Conservation (phyloP, 2,888 invertebrate genomes). For the Xestia xanthographa region DNA sequence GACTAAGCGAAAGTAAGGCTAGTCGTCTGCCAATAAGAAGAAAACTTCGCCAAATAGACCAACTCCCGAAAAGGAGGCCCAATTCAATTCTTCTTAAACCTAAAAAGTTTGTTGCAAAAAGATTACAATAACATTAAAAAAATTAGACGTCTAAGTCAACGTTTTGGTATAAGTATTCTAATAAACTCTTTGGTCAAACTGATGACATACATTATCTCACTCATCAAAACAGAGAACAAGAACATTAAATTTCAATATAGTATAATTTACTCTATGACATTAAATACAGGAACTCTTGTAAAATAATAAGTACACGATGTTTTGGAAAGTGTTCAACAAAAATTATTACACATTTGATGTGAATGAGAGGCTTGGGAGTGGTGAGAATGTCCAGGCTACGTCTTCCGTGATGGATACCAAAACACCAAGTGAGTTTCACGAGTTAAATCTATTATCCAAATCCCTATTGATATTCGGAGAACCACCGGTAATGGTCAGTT, state of each 20-base stretch:
- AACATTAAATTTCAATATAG: too few relatives aligned
- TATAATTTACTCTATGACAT: too few relatives aligned
- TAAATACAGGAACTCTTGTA: background rate
- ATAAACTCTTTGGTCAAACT: too few relatives aligned
- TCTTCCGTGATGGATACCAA: background rate
- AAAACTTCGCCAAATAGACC: background rate
- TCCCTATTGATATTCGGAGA: background rate
- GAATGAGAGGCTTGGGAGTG: slow-evolving; percentile 30
- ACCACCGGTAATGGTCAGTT: background rate
- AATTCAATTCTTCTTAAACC: background rate
- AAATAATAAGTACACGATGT: slow-evolving; percentile 9
- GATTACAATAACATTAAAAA: background rate
- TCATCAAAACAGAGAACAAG: background rate
- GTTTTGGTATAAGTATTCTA: background rate
- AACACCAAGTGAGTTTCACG: slow-evolving; percentile 31
- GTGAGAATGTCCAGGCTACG: slow-evolving; percentile 16
- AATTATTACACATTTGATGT: slow-evolving; percentile 35
- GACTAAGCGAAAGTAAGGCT: too few relatives aligned
- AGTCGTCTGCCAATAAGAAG: too few relatives aligned
- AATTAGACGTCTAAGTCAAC: background rate
- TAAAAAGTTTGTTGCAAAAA: background rate
- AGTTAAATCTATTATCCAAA: background rate
- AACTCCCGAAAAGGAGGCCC: background rate
- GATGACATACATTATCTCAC: too few relatives aligned
- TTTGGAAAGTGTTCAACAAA: slow-evolving; percentile 26